Evolutionary conservation across 1,140 invertebrate genomes (phyloP).

Genomic region (Stenopsyche tienmushanensis): DNA sequence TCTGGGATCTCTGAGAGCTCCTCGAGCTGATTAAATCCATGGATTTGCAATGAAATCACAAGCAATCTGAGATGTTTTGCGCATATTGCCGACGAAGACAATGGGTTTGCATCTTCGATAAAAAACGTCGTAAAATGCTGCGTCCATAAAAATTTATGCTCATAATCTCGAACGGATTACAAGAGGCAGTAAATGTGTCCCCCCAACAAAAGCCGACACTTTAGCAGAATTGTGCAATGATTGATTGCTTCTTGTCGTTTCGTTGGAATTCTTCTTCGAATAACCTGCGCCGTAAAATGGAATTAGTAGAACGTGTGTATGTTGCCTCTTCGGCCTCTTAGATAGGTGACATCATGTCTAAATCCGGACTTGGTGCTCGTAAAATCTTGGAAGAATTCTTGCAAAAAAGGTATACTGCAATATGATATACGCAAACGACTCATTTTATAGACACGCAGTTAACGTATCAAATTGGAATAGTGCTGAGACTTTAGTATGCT

Average conservation of each 20-base stretch:
- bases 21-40: no score
- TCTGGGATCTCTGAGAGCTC: no score
- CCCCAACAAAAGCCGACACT: not conserved
- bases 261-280: not conserved
- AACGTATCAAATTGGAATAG: no score
- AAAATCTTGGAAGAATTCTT: conserved; percentile 1
- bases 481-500: no score
- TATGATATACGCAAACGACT: not conserved
- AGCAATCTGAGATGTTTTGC: no score
- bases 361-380: not conserved
- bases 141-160: not conserved
- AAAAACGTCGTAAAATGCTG: not conserved
- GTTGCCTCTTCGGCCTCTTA: not conserved
- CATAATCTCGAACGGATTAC: not conserved
- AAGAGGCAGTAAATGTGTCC: not conserved
- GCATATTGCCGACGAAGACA: no score
- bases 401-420: not conserved
- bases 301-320: conserved; percentile 7
- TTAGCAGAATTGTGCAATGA: not conserved
- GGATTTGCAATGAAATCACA: no score
- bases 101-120: no score
- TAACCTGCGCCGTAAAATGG: not conserved
- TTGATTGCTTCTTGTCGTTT: not conserved
- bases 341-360: conserved; percentile 14
- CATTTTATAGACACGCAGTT: no score